Evolutionary conservation across 37 sponge, comb jelly and placozoan species (phyloP).

Genomic region (Aplysina aerophoba): DNA sequence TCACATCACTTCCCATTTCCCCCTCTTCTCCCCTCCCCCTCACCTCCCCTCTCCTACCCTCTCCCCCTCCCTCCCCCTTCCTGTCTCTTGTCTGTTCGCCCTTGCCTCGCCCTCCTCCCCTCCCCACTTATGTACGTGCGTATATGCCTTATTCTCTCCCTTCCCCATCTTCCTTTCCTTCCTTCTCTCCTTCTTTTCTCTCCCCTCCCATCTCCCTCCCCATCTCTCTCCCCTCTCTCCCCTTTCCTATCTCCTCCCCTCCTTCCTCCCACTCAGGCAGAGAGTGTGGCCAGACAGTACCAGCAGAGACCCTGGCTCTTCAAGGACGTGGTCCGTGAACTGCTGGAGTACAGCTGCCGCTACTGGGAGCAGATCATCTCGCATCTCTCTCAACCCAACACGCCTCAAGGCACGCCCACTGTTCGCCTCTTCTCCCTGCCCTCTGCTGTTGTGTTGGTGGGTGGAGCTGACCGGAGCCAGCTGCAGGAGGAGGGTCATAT

Average conservation of each 20-base stretch:
- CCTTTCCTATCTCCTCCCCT: not conserved
- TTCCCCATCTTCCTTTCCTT: not conserved
- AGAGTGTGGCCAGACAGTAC: not conserved
- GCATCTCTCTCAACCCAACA: not conserved
- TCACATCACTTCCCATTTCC: not conserved
- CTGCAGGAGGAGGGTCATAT: conserved; percentile 54
- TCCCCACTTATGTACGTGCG: not conserved
- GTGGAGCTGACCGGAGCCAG: not conserved
- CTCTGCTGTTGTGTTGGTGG: not conserved
- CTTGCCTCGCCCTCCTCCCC: not conserved
- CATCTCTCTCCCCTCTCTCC: not conserved
- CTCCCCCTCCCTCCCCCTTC: not conserved
- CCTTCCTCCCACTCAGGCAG: conserved; percentile 1
- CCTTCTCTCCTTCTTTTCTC: not conserved
- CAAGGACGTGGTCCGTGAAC: not conserved
- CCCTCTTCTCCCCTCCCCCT: not conserved
- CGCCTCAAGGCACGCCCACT: not conserved
- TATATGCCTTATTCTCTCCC: not conserved
- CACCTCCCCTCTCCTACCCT: not conserved
- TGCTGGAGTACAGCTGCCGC: conserved; percentile 18
- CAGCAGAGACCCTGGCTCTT: conserved; percentile 22
- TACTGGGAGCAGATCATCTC: conserved; percentile 24
- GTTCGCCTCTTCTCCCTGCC: not conserved
- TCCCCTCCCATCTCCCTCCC: not conserved
- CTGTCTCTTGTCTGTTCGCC: not conserved